phyloP scores from a whole-genome alignment of 1,140 invertebrate species.

The Drosophila parabipectinata region DNA sequence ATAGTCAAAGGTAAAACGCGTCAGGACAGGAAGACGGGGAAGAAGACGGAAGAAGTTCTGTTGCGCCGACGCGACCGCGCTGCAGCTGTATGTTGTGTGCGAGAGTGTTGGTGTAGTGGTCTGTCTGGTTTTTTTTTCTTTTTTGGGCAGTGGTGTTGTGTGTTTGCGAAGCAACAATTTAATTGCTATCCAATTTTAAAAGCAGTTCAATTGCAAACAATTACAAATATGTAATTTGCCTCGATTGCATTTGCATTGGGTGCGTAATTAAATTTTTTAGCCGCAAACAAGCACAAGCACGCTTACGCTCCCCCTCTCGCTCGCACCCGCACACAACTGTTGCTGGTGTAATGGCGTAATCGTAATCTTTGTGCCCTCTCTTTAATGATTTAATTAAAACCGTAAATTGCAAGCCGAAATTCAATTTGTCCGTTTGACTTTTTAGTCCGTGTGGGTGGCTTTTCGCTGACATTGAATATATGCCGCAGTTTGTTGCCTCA shows the following conservation, averaged over 20 bases:
- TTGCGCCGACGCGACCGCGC: constrained; percentile 43
- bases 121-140: constrained; percentile 32
- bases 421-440: constrained; percentile 67
- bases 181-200: constrained; percentile 64
- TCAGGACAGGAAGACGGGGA: constrained; percentile 9
- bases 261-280: constrained; percentile 70
- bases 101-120: constrained; percentile 16
- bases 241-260: constrained; percentile 64
- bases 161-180: constrained; percentile 67
- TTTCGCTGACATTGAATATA: constrained; percentile 21
- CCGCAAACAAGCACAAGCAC: constrained; percentile 9
- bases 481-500: not conserved
- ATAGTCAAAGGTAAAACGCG: constrained; percentile 31
- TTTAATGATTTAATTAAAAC: constrained; percentile 79
- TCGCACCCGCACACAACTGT: constrained; percentile 12
- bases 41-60: constrained; percentile 30
- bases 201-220: constrained; percentile 75
- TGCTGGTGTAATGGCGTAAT: constrained; percentile 68
- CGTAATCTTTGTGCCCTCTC: constrained; percentile 77
- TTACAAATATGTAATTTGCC: constrained; percentile 70
- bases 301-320: constrained; percentile 2
- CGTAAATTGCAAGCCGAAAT: constrained; percentile 74
- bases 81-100: constrained; percentile 14
- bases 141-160: constrained; percentile 18
- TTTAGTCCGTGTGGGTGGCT: constrained; percentile 19